phyloP scores from a whole-genome alignment of 2,797 vertebrate genomes.

The Huso huso region DNA sequence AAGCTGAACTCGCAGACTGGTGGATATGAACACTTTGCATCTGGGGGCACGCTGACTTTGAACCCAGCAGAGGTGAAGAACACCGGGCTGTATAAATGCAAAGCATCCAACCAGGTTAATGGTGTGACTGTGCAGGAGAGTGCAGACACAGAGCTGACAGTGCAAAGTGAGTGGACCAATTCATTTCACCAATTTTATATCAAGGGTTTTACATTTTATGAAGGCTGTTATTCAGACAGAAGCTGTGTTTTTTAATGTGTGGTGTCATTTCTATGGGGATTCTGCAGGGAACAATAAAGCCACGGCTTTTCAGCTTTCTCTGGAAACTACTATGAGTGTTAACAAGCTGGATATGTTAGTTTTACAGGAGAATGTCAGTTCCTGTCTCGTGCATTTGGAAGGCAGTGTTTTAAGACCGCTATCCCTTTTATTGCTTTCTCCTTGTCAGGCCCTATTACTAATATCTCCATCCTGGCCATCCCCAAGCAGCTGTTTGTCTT shows the following conservation, averaged over 20 bases:
- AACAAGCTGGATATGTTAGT: no score
- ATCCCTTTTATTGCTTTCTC: background rate
- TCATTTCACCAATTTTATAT: background rate
- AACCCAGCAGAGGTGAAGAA: background rate
- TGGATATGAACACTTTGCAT: background rate
- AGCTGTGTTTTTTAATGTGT: no score
- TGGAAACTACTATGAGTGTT: no score
- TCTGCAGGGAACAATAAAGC: no score
- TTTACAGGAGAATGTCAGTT: no score
- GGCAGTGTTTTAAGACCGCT: no score
- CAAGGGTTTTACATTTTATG: background rate
- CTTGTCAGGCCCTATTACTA: background rate
- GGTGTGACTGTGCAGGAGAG: background rate
- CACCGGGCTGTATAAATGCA: background rate
- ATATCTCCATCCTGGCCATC: background rate
- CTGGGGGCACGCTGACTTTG: background rate
- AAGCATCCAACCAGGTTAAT: background rate
- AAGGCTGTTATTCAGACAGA: background rate
- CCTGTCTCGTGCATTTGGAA: no score
- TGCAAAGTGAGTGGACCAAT: background rate
- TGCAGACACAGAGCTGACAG: background rate
- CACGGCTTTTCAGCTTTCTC: no score
- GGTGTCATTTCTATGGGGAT: no score
- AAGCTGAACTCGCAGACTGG: background rate
- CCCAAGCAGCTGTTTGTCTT: constrained; percentile 4